Evolutionary conservation across 2,113 vertebrate genomes (phyloP).

Genomic region (Calidris pugnax): DNA sequence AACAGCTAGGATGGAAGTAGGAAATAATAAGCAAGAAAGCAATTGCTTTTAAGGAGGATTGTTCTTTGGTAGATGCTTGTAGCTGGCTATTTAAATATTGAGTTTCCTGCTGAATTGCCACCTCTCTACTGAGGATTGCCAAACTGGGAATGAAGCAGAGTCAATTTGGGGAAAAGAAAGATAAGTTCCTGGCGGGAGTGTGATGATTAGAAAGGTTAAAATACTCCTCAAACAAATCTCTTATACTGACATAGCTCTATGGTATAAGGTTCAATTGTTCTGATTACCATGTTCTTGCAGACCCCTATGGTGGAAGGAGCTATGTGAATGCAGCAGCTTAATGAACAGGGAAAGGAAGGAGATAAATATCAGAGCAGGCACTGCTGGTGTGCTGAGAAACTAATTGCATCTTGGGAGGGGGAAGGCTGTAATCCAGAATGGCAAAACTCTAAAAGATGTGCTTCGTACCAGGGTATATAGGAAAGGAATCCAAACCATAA

Average conservation of each 20-base stretch:
- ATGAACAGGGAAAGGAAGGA: slow-evolving; percentile 17
- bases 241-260: not conserved
- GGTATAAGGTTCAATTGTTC: not conserved
- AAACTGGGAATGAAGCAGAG: not conserved
- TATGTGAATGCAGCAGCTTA: not conserved
- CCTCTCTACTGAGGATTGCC: not conserved
- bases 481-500: not conserved
- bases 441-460: not conserved
- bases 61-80: not conserved
- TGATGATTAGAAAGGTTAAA: not conserved
- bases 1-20: not conserved
- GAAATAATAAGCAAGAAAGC: not conserved
- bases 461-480: not conserved
- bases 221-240: not conserved
- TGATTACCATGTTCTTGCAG: not conserved
- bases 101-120: not conserved
- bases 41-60: not conserved
- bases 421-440: not conserved
- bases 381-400: slow-evolving; percentile 3
- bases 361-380: slow-evolving; percentile 6
- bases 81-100: not conserved
- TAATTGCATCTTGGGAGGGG: not conserved
- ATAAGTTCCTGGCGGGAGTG: not conserved
- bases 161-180: not conserved
- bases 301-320: not conserved